Evolutionary conservation across 1,140 invertebrate genomes (phyloP).

Genomic region (Aphaenogaster rudis): DNA sequence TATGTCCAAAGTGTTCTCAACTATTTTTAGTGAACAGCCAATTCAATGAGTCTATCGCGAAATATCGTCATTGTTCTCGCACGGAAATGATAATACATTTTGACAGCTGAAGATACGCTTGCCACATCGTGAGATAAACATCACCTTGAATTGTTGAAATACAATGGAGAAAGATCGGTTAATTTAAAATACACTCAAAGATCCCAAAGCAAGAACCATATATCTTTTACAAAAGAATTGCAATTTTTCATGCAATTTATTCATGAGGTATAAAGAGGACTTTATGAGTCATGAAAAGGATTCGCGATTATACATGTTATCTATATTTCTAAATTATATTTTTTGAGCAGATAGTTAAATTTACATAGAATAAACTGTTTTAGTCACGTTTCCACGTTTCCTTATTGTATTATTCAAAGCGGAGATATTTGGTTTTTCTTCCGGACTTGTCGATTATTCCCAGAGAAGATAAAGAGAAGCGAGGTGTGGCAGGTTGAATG

Average conservation of each 20-base stretch:
- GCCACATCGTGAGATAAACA: not conserved
- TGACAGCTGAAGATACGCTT: conserved; percentile 22
- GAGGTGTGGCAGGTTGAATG: conserved; percentile 58
- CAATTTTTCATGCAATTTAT: not conserved
- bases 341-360: not conserved
- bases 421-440: not conserved
- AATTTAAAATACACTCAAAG: not conserved
- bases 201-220: not conserved
- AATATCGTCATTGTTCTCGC: conserved; percentile 44
- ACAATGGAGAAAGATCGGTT: not conserved
- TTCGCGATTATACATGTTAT: not conserved
- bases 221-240: not conserved
- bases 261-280: not conserved
- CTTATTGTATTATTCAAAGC: not conserved
- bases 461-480: conserved; percentile 56
- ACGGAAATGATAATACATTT: conserved; percentile 15
- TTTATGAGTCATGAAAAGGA: not conserved
- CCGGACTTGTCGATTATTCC: conserved; percentile 52
- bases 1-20: not conserved
- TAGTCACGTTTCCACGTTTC: not conserved
- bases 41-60: not conserved
- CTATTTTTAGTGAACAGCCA: not conserved
- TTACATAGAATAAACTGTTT: not conserved
- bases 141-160: not conserved
- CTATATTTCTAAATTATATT: not conserved